Conservation (phyloP, 2,113 vertebrate genomes). For the Smithornis capensis region DNA sequence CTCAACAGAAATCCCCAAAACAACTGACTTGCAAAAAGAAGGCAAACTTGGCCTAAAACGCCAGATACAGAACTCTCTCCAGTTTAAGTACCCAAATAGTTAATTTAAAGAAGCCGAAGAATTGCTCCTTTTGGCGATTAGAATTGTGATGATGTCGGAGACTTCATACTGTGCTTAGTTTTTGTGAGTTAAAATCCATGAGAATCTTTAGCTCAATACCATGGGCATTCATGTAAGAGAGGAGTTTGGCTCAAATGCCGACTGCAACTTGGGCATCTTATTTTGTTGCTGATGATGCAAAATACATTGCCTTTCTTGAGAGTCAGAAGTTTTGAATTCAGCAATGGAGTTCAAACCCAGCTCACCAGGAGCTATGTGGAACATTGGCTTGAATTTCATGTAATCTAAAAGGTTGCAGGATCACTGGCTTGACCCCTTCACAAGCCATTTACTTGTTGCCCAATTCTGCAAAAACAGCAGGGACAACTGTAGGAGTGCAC, state of each 20-base stretch:
- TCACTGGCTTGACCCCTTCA: not conserved
- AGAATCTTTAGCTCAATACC: not conserved
- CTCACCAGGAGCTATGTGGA: not conserved
- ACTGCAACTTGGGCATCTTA: not conserved
- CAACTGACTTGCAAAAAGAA: not conserved
- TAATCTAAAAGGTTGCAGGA: not conserved
- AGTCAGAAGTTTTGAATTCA: not conserved
- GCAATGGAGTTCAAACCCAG: not conserved
- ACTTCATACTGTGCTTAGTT: not conserved
- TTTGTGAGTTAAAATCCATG: not conserved
- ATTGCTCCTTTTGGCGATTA: not conserved
- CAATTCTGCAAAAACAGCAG: not conserved
- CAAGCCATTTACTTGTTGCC: not conserved
- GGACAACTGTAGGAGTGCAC: not conserved
- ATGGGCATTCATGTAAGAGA: not conserved
- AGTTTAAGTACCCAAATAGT: not conserved
- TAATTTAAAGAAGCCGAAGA: not conserved
- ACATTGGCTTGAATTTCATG: not conserved
- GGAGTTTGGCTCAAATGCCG: not conserved
- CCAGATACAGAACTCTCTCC: not conserved
- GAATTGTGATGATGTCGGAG: not conserved
- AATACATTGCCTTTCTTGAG: not conserved
- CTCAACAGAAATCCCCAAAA: not conserved
- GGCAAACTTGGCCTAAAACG: not conserved
- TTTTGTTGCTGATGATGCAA: not conserved